Conservation (phyloP, 2,888 invertebrate species). For the Cephus pygmeus region DNA sequence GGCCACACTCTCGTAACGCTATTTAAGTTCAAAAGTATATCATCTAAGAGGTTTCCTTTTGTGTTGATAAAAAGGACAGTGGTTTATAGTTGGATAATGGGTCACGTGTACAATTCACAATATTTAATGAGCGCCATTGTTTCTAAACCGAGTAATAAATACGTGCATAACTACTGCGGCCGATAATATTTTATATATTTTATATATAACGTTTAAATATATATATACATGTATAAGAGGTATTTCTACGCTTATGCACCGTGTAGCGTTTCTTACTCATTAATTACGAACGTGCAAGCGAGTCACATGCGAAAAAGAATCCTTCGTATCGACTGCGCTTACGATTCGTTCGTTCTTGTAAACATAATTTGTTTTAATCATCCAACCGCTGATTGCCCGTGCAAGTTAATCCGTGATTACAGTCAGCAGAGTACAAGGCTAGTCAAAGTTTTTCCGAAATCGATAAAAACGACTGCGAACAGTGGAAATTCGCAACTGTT, state of each 20-base stretch:
- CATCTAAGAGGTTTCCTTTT: not conserved
- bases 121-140: not conserved
- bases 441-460: not conserved
- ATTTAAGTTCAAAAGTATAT: not conserved
- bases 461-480: not conserved
- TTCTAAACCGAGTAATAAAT: not conserved
- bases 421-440: not conserved
- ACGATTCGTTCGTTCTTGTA: slow-evolving; percentile 30
- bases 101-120: not conserved
- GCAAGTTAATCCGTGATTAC: slow-evolving; percentile 7
- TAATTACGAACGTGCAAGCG: not conserved
- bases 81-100: not conserved
- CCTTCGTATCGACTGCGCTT: not conserved
- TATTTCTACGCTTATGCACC: not conserved
- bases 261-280: not conserved
- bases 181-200: not conserved
- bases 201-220: not conserved
- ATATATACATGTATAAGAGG: not conserved
- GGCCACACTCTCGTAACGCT: slow-evolving; percentile 2
- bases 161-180: not conserved
- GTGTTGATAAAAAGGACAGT: not conserved
- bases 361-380: slow-evolving; percentile 49
- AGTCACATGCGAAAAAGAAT: slow-evolving; percentile 20
- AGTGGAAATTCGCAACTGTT: not conserved
- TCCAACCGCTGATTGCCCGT: slow-evolving; percentile 24